These are phyloP conservation scores for Lepidurus arcticus DNA, from an alignment of 1,140 invertebrate species.

Conservation along the genomic window DNA sequence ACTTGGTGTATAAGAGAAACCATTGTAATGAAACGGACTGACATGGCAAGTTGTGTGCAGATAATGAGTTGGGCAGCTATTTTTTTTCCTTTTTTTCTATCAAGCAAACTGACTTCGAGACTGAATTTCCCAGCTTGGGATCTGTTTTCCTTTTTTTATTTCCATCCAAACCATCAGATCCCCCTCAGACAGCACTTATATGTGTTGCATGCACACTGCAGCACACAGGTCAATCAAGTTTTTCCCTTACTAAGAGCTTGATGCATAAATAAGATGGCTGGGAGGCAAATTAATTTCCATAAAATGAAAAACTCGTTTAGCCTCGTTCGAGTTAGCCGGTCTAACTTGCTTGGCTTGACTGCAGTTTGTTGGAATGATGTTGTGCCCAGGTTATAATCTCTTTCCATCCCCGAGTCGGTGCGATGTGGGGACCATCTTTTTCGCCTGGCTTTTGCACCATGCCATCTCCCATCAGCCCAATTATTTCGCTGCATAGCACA, in stretches of 20 bases:
- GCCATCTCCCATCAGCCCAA: slow-evolving; percentile 13
- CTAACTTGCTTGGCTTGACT: not conserved
- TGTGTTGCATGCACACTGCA: slow-evolving; percentile 17
- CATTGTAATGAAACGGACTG: slow-evolving; percentile 19
- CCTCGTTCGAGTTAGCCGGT: slow-evolving; percentile 6
- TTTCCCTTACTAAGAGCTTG: not conserved
- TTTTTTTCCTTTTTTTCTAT: not conserved
- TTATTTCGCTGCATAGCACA: slow-evolving; percentile 15
- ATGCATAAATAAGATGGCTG: slow-evolving; percentile 11
- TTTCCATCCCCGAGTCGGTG: not conserved
- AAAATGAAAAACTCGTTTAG: slow-evolving; percentile 22
- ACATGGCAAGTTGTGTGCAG: slow-evolving; percentile 21
- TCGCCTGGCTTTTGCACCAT: not conserved
- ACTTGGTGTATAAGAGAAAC: slow-evolving; percentile 19
- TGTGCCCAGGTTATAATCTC: slow-evolving; percentile 18
- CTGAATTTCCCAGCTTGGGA: not conserved
- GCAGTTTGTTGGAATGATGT: slow-evolving; percentile 11
- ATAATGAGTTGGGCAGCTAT: not conserved
- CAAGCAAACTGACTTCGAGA: not conserved
- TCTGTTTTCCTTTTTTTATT: not conserved
- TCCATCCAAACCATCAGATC: not conserved
- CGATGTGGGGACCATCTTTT: slow-evolving; percentile 13
- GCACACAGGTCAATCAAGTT: slow-evolving; percentile 5
- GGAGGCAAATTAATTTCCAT: slow-evolving; percentile 19
- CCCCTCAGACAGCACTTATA: slow-evolving; percentile 21